phyloP scores from a whole-genome alignment of 2,888 invertebrate genomes.

The Xestia c-nigrum region DNA sequence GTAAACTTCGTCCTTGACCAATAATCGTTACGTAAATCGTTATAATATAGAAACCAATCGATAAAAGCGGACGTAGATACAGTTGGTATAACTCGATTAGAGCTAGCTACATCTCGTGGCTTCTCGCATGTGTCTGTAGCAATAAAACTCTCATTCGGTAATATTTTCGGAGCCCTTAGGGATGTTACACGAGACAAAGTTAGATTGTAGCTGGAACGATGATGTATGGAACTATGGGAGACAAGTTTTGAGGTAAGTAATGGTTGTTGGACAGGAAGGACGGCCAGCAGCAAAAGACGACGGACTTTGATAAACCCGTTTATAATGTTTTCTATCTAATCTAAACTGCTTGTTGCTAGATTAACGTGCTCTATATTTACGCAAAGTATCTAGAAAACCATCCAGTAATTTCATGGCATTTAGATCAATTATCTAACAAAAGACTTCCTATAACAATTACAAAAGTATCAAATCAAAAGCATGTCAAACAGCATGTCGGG shows the following conservation, averaged over 20 bases:
- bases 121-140: conserved; percentile 44
- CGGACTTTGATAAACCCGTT: conserved; percentile 1
- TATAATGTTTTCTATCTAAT: background rate
- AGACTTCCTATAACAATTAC: conserved; percentile 30
- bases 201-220: conserved; percentile 57
- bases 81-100: conserved; percentile 42
- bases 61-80: conserved; percentile 31
- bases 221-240: conserved; percentile 45
- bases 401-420: conserved; percentile 4
- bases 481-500: conserved; percentile 50
- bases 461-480: conserved; percentile 53
- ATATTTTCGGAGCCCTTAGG: conserved; percentile 52
- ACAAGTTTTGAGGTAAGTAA: conserved; percentile 51
- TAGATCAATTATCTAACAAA: conserved; percentile 33
- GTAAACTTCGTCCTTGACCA: conserved; percentile 38
- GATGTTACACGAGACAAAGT: conserved; percentile 53
- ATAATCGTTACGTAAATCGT: conserved; percentile 55
- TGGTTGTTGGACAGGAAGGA: conserved; percentile 29
- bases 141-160: conserved; percentile 57
- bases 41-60: conserved; percentile 51
- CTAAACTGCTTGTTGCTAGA: background rate
- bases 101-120: conserved; percentile 34
- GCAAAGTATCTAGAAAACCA: conserved; percentile 8
- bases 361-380: background rate
- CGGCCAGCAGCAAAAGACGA: background rate